Percentiles rank a stretch among this genome's conserved stretches.
phyloP scores from a whole-genome alignment of 1,140 invertebrate genomes.

The Leguminivora glycinivorella region DNA sequence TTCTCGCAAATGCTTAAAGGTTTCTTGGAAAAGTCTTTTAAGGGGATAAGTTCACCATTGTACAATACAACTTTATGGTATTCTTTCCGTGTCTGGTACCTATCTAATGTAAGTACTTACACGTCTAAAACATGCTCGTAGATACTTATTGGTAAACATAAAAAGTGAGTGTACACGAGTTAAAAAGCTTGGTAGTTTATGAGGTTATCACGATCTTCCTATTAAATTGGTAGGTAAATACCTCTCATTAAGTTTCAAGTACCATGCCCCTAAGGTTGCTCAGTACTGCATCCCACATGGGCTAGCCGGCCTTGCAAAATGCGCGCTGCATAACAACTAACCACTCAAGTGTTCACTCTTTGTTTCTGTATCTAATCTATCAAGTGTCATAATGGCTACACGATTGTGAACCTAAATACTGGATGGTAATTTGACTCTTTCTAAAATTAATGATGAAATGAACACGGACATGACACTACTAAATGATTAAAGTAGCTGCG shows the following conservation, averaged over 20 bases:
- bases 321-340: constrained; percentile 7
- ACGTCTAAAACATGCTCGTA: too few species aligned
- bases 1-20: too few species aligned
- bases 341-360: neutral
- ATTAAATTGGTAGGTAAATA: neutral
- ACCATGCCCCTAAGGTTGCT: neutral
- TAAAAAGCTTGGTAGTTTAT: too few species aligned
- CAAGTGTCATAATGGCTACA: neutral
- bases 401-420: neutral
- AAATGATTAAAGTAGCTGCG: neutral
- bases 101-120: too few species aligned
- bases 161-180: too few species aligned
- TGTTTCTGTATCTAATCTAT: constrained; percentile 6
- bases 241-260: neutral
- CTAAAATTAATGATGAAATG: neutral
- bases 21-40: too few species aligned
- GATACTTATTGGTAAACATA: too few species aligned
- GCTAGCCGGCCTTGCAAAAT: neutral
- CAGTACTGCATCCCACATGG: neutral
- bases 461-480: neutral
- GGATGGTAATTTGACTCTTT: neutral
- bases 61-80: too few species aligned
- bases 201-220: neutral
- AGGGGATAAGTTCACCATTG: too few species aligned
- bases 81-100: too few species aligned